A percentile compares a stretch with the other conserved stretches of the same genome.
Conservation (phyloP, 1,140 invertebrate genomes). For the Diprion similis region DNA sequence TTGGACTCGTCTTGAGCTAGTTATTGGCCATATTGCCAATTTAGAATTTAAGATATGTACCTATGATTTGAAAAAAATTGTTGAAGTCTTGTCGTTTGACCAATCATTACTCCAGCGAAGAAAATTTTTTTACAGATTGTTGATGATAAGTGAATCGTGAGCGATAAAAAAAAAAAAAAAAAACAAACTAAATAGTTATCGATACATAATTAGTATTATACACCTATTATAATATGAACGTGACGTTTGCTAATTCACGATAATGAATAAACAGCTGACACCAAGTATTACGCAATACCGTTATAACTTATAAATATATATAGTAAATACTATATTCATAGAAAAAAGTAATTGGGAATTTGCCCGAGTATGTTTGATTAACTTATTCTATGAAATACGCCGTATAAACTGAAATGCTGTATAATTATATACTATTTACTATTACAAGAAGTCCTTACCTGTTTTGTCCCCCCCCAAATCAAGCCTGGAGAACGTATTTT, state of each 20-base stretch:
- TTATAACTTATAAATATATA: neutral
- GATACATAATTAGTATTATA: neutral
- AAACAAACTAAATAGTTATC: neutral
- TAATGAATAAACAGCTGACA: constrained; percentile 17
- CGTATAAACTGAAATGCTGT: too few relatives aligned
- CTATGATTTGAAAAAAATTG: neutral
- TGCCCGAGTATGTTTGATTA: too few relatives aligned
- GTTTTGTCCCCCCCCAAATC: too few relatives aligned
- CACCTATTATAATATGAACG: too few relatives aligned
- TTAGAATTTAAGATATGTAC: constrained; percentile 9
- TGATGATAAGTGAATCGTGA: neutral
- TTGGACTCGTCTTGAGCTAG: neutral
- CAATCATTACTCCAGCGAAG: neutral
- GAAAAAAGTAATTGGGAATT: neutral
- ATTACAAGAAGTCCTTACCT: too few relatives aligned
- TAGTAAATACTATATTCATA: neutral
- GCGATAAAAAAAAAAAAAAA: neutral
- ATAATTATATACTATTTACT: too few relatives aligned
- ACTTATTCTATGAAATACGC: too few relatives aligned
- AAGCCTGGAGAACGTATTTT: too few relatives aligned
- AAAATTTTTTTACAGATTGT: neutral
- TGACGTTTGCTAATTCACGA: neutral
- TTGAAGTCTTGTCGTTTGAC: neutral
- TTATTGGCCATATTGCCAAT: constrained; percentile 15
- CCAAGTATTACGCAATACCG: constrained; percentile 19